Conservation (phyloP, 2,888 invertebrate genomes). For the Cheilosia vernalis region DNA sequence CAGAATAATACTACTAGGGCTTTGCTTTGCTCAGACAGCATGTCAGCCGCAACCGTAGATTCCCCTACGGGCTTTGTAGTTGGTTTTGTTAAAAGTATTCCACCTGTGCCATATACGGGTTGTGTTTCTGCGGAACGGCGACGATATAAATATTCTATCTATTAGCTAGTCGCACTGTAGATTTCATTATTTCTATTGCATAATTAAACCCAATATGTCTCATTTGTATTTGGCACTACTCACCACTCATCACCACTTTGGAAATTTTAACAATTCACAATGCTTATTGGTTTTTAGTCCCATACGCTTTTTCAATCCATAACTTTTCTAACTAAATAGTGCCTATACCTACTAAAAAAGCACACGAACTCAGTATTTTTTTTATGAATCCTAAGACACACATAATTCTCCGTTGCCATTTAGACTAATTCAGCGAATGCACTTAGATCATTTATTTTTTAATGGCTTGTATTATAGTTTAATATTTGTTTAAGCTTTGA, state of each 20-base stretch:
- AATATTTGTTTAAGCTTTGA: slow-evolving; percentile 8
- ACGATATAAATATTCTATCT: slow-evolving; percentile 81
- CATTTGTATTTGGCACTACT: neutral
- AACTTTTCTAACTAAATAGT: neutral
- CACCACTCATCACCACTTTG: neutral
- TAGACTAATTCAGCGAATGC: slow-evolving; percentile 12
- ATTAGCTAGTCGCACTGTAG: slow-evolving; percentile 67
- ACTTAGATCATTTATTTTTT: slow-evolving; percentile 8
- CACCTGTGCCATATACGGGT: slow-evolving; percentile 62
- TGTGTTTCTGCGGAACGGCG: slow-evolving; percentile 77
- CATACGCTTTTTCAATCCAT: neutral
- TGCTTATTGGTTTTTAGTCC: slow-evolving; percentile 1
- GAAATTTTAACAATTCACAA: neutral
- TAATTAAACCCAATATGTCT: neutral
- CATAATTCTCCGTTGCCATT: neutral
- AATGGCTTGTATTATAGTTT: slow-evolving; percentile 8
- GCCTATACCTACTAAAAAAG: neutral
- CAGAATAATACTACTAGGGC: slow-evolving; percentile 77
- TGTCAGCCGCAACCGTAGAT: slow-evolving; percentile 75
- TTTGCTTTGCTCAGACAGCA: slow-evolving; percentile 78
- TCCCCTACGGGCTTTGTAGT: slow-evolving; percentile 48
- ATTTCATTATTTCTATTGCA: neutral
- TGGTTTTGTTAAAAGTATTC: slow-evolving; percentile 37
- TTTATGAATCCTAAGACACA: neutral
- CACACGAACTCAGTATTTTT: slow-evolving; percentile 9